Percentiles rank a stretch among this genome's conserved stretches.
These are phyloP conservation scores for Bhutanitis thaidina DNA, from an alignment of 2,888 invertebrate species.

Conservation along the genomic window DNA sequence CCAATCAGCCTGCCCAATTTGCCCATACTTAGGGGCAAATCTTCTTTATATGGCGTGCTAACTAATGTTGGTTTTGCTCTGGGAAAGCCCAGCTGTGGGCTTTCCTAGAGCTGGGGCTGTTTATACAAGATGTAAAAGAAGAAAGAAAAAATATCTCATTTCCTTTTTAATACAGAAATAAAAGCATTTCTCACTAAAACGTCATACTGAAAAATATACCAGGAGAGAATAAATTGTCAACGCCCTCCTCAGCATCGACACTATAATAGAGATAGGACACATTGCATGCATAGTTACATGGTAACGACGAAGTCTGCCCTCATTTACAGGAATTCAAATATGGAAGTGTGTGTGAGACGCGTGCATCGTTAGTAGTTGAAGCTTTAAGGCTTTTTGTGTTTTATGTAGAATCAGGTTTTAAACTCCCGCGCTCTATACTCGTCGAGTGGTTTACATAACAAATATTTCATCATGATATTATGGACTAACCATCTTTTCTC, in stretches of 20 bases:
- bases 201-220: neutral
- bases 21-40: too few species aligned
- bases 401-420: conserved; percentile 17
- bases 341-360: conserved; percentile 9
- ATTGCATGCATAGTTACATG: conserved; percentile 16
- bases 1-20: too few species aligned
- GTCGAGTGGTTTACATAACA: conserved; percentile 11
- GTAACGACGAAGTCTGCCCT: conserved; percentile 19
- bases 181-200: too few species aligned
- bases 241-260: neutral
- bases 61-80: too few species aligned
- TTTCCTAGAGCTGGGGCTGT: too few species aligned
- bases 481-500: too few species aligned
- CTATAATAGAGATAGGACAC: neutral
- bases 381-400: conserved; percentile 20
- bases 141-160: too few species aligned
- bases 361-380: conserved; percentile 19
- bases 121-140: too few species aligned
- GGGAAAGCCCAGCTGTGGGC: too few species aligned
- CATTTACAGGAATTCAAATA: conserved; percentile 15
- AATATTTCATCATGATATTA: conserved; percentile 12
- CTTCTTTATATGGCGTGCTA: too few species aligned
- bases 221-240: conserved; percentile 8
- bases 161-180: too few species aligned
- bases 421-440: conserved; percentile 15